These are phyloP conservation scores for Neoscelio sp. DNA, from an alignment of 2,888 invertebrate species.

Conservation along the genomic window DNA sequence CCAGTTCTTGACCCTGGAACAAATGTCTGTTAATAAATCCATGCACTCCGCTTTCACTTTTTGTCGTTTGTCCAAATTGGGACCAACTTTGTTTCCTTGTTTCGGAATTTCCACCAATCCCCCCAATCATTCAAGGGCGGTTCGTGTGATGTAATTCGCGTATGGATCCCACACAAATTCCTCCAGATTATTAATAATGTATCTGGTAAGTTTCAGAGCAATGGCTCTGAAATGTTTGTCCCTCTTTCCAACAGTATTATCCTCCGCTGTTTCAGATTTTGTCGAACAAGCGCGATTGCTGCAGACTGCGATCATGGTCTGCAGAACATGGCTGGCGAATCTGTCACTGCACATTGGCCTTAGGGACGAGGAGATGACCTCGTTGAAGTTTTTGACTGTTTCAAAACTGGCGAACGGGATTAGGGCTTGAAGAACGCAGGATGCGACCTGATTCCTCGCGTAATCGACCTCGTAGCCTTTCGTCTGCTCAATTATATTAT, in stretches of 20 bases:
- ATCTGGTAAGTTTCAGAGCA: constrained; percentile 89
- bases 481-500: constrained; percentile 90
- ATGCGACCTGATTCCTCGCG: constrained; percentile 92
- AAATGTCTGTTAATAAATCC: constrained; percentile 76
- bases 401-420: constrained; percentile 87
- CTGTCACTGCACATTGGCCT: constrained; percentile 89
- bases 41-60: constrained; percentile 83
- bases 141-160: constrained; percentile 90
- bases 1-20: constrained; percentile 86
- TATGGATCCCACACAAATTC: constrained; percentile 92
- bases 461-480: constrained; percentile 88
- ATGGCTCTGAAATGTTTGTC: constrained; percentile 85
- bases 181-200: constrained; percentile 92
- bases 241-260: constrained; percentile 15
- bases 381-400: constrained; percentile 86
- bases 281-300: constrained; percentile 84
- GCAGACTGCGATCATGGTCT: constrained; percentile 87
- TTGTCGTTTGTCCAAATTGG: constrained; percentile 70
- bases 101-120: constrained; percentile 84
- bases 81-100: constrained; percentile 55
- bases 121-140: constrained; percentile 88
- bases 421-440: constrained; percentile 90
- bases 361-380: constrained; percentile 87
- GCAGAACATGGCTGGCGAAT: constrained; percentile 92
- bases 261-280: neutral